Evolutionary conservation across 2,888 invertebrate genomes (phyloP).

Genomic region (Ennomos quercinarius): DNA sequence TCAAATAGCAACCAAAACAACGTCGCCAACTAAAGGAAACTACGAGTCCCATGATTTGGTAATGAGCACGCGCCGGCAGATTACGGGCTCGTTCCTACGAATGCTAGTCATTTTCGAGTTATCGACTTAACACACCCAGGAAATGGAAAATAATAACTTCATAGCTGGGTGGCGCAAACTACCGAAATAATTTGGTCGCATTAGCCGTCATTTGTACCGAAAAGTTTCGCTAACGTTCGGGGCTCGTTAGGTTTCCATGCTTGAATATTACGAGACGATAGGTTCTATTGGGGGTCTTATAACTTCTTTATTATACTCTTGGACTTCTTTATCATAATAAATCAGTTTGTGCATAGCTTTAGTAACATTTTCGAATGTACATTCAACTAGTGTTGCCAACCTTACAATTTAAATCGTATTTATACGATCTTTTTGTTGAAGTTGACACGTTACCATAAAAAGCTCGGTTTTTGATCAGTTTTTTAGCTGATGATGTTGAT

Average conservation of each 20-base stretch:
- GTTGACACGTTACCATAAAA: no score
- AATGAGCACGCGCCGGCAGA: conserved; percentile 65
- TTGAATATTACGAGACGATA: conserved; percentile 16
- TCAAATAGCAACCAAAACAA: conserved; percentile 38
- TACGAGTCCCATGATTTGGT: conserved; percentile 62
- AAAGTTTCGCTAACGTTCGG: conserved; percentile 48
- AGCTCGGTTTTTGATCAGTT: no score
- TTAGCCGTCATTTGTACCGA: conserved; percentile 73
- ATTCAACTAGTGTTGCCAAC: no score
- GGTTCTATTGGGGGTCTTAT: no score
- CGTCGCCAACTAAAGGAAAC: conserved; percentile 39
- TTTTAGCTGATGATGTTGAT: no score
- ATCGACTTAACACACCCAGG: conserved; percentile 80
- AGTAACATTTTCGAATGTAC: background rate
- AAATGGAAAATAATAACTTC: conserved; percentile 85
- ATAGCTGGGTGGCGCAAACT: conserved; percentile 70
- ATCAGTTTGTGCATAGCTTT: background rate
- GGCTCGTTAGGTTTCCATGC: conserved; percentile 45
- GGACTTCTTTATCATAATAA: no score
- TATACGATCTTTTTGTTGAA: no score
- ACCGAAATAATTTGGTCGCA: conserved; percentile 77
- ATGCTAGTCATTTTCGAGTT: conserved; percentile 83
- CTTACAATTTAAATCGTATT: no score
- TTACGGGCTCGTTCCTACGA: conserved; percentile 63
- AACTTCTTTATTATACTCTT: no score